Evolutionary conservation across 2,797 vertebrate species (phyloP).

Genomic region (Borostomias antarcticus): DNA sequence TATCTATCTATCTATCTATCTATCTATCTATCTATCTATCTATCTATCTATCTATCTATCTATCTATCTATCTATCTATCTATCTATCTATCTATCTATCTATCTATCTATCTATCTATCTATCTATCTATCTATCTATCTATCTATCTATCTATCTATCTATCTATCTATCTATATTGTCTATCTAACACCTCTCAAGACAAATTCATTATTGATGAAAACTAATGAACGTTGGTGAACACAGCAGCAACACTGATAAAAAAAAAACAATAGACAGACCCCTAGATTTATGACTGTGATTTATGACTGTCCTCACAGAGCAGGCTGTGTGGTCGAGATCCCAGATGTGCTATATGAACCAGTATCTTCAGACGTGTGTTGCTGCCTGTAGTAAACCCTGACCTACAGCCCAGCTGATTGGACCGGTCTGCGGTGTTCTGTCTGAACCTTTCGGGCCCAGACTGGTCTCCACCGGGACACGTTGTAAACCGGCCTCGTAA

Average conservation of each 20-base stretch:
- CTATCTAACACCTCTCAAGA: neutral
- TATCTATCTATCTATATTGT: too few relatives aligned
- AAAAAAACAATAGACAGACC: neutral
- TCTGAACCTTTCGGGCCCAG: slow-evolving; percentile 10
- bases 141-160: too few relatives aligned
- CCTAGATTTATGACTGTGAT: too few relatives aligned
- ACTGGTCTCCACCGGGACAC: slow-evolving; percentile 10
- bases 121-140: too few relatives aligned
- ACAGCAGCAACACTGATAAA: neutral
- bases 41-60: too few relatives aligned
- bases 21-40: too few relatives aligned
- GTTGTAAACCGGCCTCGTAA: slow-evolving; percentile 20
- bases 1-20: too few relatives aligned
- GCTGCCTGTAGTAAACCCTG: neutral
- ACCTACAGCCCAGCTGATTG: neutral
- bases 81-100: too few relatives aligned
- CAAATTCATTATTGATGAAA: neutral
- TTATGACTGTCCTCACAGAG: too few relatives aligned
- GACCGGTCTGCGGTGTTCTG: neutral
- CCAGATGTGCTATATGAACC: neutral
- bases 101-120: too few relatives aligned
- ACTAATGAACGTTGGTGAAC: neutral
- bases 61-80: too few relatives aligned
- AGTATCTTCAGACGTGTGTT: neutral
- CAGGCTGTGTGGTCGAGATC: neutral